Evolutionary conservation across 2,797 vertebrate species (phyloP), one percentile per base, ranked within the genome.

Genomic region (Cynopterus sphinx): DNA sequence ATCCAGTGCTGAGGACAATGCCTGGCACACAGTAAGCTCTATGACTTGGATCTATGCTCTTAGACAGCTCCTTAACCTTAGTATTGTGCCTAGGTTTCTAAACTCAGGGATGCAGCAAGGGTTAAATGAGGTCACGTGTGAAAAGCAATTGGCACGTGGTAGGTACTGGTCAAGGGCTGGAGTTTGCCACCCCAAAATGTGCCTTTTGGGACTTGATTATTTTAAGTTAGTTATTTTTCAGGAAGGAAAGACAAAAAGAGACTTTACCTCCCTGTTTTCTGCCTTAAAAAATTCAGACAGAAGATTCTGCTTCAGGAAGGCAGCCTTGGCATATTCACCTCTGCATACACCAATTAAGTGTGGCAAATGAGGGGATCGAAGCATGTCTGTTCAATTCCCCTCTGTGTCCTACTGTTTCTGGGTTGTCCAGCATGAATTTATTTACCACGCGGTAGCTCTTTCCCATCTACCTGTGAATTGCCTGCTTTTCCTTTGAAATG

Each of bases 71-170:
- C 57, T 31, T 33, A 15, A 28, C 15, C 21, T 87, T 28, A 77
- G 70, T n/a, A 49, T 31, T 3, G 17, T 67, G 9, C 46, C 43
- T 11, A 9, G 16, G 22, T 10, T 15, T 55, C 59, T 31, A 61
- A 89, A 15, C 73, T 67, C 55, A 21, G 63, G 85, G 39, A 67
- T 6, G 0, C 7, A 8, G 49, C 31, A 71, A 46, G 67, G 16
- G 21, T 26, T 33, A 21, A 41, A 71, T 13, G 53, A 84, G 11
- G 19, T 5, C 1, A 1, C 6, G 15, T 53, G 28, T 33, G 73
- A 36, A 12, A 43, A 71, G 22, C 0, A 1, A 33, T 15, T 9
- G 24, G 33, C 12, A 4, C 2, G 0, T 5, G 9, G 63, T 6
- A 21, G 51, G 78, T 39, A 8, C 8, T 33, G 33, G 41, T 74